These are phyloP conservation scores for Tetragnatha versicolor DNA, from an alignment of 1,140 invertebrate genomes.

Conservation along the genomic window DNA sequence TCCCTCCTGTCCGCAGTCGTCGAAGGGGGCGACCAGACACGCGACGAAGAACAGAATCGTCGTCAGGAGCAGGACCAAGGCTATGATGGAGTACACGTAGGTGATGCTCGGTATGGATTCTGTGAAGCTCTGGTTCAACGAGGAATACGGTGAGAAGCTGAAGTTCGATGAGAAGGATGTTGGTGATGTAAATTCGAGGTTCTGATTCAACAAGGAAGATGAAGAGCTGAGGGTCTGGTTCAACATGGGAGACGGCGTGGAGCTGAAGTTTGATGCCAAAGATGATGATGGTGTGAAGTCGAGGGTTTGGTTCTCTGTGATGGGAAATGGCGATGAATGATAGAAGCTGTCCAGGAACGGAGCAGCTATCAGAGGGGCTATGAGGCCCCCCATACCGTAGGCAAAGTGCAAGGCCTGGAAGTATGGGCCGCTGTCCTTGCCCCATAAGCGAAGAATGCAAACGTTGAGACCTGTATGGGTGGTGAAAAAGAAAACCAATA, in stretches of 20 bases:
- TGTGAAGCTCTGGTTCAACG: too few relatives aligned
- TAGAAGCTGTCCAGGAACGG: conserved; percentile 63
- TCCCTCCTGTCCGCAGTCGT: neutral
- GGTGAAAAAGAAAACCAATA: neutral
- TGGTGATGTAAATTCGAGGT: too few relatives aligned
- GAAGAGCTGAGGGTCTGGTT: too few relatives aligned
- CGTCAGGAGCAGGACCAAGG: neutral
- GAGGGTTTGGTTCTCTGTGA: too few relatives aligned
- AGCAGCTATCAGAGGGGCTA: conserved; percentile 67
- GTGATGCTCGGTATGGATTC: neutral
- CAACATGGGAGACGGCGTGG: too few relatives aligned
- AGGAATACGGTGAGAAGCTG: too few relatives aligned
- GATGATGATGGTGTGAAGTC: too few relatives aligned
- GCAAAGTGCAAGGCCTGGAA: conserved; percentile 69
- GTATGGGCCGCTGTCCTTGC: conserved; percentile 66
- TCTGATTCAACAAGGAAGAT: too few relatives aligned
- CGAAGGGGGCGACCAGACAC: neutral
- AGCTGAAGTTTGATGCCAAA: too few relatives aligned
- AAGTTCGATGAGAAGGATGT: too few relatives aligned
- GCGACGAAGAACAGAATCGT: neutral
- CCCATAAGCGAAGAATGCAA: conserved; percentile 67
- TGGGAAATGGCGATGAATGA: conserved; percentile 2
- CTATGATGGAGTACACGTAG: conserved; percentile 20
- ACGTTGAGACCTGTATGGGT: conserved; percentile 62
- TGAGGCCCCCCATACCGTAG: conserved; percentile 68